These are phyloP conservation scores for Caenorhabditis virilis DNA, from an alignment of 2,888 invertebrate genomes.

Conservation along the genomic window DNA sequence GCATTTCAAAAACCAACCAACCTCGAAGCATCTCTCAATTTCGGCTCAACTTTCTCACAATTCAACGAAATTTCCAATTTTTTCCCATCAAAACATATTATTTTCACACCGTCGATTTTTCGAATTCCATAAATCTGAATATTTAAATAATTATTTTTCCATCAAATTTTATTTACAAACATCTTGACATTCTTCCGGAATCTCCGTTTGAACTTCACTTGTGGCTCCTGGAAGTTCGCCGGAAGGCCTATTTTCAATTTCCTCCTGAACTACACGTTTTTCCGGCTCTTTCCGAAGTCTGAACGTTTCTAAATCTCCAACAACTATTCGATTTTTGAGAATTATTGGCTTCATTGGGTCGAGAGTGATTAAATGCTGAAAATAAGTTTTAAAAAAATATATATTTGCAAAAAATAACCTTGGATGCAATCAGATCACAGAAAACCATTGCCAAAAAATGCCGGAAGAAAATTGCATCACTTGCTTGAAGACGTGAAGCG, in stretches of 20 bases:
- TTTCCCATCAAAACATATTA: conserved; percentile 21
- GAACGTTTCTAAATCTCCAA: conserved; percentile 52
- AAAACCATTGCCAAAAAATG: conserved; percentile 51
- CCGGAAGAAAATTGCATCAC: conserved; percentile 49
- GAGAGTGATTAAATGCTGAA: conserved; percentile 48
- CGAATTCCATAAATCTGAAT: conserved; percentile 21
- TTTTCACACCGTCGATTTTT: conserved; percentile 9
- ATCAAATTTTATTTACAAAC: not conserved
- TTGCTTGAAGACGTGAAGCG: conserved; percentile 42
- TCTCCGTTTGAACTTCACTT: too few species aligned
- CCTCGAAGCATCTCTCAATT: too few species aligned
- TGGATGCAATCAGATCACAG: conserved; percentile 42
- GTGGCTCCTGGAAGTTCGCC: conserved; percentile 1
- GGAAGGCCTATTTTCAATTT: not conserved
- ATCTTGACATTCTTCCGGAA: not conserved
- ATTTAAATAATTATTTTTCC: too few species aligned
- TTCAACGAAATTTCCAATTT: conserved; percentile 36
- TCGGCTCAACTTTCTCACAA: conserved; percentile 10
- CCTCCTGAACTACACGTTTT: conserved; percentile 24
- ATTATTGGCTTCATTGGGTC: conserved; percentile 48
- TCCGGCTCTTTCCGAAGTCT: conserved; percentile 44
- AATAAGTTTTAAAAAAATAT: too few species aligned
- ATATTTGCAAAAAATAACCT: too few species aligned
- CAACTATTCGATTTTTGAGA: conserved; percentile 49
- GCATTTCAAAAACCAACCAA: too few species aligned